Conservation (phyloP, 1,140 invertebrate species). For the Drosophila lacertosa region DNA sequence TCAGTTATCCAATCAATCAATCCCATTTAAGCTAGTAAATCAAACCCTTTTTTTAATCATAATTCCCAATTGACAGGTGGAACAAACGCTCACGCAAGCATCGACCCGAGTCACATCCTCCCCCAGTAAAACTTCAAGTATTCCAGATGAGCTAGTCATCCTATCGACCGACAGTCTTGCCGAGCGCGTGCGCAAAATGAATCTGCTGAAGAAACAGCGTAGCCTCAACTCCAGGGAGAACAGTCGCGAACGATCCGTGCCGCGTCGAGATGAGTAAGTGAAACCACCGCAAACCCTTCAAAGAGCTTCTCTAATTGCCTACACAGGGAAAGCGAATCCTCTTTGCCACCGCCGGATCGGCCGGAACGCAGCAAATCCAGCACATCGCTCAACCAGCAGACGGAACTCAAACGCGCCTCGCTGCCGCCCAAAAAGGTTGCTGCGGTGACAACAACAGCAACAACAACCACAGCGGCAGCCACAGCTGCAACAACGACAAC, state of each 20-base stretch:
- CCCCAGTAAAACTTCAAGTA: conserved; percentile 77
- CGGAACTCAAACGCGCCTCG: conserved; percentile 60
- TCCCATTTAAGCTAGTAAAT: too few relatives aligned
- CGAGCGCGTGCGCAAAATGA: conserved; percentile 87
- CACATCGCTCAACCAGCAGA: conserved; percentile 52
- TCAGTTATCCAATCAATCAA: too few relatives aligned
- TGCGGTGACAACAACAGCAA: conserved; percentile 22
- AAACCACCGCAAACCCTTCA: not conserved
- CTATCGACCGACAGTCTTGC: conserved; percentile 86
- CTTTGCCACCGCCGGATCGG: conserved; percentile 65
- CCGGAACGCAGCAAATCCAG: conserved; percentile 75
- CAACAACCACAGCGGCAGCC: conserved; percentile 1
- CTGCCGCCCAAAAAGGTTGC: conserved; percentile 73
- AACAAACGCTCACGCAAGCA: conserved; percentile 71
- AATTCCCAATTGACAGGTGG: conserved; percentile 48
- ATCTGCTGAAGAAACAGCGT: conserved; percentile 85
- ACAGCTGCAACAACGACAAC: conserved; percentile 71
- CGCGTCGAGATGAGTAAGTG: conserved; percentile 66
- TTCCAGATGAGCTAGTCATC: conserved; percentile 85
- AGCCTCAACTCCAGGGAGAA: conserved; percentile 86
- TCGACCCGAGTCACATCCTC: conserved; percentile 85
- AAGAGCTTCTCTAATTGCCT: not conserved
- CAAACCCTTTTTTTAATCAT: too few relatives aligned
- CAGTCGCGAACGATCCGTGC: conserved; percentile 84
- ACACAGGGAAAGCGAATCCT: conserved; percentile 56